Conservation (phyloP, 2,888 invertebrate species). For the Bibio marci region DNA sequence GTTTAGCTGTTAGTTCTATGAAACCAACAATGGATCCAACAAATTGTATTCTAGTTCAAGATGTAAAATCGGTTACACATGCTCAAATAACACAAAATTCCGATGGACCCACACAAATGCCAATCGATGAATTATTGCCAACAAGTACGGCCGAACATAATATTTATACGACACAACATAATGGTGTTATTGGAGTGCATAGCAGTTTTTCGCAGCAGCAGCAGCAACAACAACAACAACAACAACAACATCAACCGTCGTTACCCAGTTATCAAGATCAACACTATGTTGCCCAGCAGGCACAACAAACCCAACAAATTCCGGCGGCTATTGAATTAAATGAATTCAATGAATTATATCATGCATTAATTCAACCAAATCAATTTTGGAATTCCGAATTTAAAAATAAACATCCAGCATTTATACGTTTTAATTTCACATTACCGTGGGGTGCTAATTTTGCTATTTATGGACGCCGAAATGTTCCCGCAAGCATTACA, state of each 20-base stretch:
- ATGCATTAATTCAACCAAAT: constrained; percentile 73
- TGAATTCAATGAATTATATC: constrained; percentile 69
- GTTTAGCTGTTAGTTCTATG: constrained; percentile 84
- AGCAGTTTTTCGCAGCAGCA: constrained; percentile 29
- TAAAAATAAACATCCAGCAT: constrained; percentile 76
- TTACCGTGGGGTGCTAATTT: constrained; percentile 87
- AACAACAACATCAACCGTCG: constrained; percentile 24
- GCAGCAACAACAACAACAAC: constrained; percentile 38
- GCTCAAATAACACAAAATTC: constrained; percentile 70
- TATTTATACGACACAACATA: constrained; percentile 32
- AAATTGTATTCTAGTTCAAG: constrained; percentile 81
- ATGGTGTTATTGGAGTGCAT: constrained; percentile 4
- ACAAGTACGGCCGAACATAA: constrained; percentile 54
- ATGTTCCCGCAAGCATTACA: constrained; percentile 89
- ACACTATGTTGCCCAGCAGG: constrained; percentile 12
- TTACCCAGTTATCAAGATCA: constrained; percentile 4
- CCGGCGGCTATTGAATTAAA: constrained; percentile 66
- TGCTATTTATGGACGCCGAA: constrained; percentile 87
- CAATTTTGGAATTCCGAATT: constrained; percentile 91
- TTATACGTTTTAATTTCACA: constrained; percentile 75
- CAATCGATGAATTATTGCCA: constrained; percentile 60
- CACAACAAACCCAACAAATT: constrained; percentile 45
- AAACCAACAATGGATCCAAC: constrained; percentile 74
- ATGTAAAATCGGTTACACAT: constrained; percentile 55
- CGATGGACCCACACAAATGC: constrained; percentile 42